Evolutionary conservation across 2,113 vertebrate species (phyloP).

Genomic region (Harpagus bidentatus): DNA sequence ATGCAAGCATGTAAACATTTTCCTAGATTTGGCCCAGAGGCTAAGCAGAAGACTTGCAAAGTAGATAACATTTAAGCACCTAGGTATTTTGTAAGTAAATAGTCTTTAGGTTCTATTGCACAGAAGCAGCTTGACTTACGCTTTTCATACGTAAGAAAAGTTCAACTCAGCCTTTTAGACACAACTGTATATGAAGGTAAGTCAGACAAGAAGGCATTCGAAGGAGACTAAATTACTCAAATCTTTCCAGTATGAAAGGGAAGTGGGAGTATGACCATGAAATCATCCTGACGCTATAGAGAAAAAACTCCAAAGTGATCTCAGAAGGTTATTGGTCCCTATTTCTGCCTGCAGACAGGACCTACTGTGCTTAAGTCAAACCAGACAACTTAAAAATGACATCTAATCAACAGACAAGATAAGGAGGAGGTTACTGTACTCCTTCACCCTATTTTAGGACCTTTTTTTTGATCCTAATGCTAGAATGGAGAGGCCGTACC

Average conservation of each 20-base stretch:
- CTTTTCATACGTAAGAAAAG: background rate
- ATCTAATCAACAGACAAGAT: background rate
- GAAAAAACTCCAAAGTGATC: background rate
- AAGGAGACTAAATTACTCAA: background rate
- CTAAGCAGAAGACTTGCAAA: background rate
- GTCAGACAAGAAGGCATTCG: background rate
- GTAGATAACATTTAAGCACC: background rate
- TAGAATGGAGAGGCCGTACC: background rate
- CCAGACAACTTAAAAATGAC: background rate
- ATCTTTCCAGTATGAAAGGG: background rate
- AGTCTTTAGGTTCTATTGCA: background rate
- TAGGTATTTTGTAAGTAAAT: background rate
- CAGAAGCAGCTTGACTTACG: background rate
- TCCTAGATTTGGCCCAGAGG: background rate
- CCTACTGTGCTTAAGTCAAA: background rate
- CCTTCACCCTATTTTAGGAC: background rate
- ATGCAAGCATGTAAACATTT: background rate
- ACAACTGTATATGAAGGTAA: background rate
- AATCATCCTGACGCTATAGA: background rate
- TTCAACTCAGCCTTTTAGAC: background rate
- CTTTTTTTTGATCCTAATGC: background rate
- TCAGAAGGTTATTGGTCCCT: background rate
- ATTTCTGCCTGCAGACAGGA: background rate
- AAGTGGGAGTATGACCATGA: background rate
- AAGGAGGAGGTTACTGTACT: background rate